Evolutionary conservation across 2,888 invertebrate species (phyloP).

Genomic region (Gortyna flavago): DNA sequence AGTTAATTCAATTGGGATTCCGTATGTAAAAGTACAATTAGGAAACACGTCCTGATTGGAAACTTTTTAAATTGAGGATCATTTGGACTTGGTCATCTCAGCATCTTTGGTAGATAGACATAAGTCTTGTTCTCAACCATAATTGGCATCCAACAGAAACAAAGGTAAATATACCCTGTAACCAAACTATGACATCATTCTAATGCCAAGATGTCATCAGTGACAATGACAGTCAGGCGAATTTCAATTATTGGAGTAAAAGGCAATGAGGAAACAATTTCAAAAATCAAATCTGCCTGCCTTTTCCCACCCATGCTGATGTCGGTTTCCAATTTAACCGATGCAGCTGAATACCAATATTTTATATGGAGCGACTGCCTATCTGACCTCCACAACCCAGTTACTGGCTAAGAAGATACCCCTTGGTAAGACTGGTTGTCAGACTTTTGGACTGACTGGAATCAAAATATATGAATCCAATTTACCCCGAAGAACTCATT

Average conservation of each 20-base stretch:
- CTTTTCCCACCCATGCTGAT: not conserved
- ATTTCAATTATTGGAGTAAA: not conserved
- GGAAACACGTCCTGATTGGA: not conserved
- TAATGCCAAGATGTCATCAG: not conserved
- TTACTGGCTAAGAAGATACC: not conserved
- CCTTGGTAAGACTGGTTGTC: not conserved
- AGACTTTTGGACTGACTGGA: not conserved
- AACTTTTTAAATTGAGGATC: not conserved
- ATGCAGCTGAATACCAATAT: not conserved
- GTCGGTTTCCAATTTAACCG: not conserved
- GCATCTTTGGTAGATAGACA: not conserved
- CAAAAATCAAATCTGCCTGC: not conserved
- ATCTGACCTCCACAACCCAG: not conserved
- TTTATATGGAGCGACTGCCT: not conserved
- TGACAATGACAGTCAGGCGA: not conserved
- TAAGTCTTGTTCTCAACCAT: not conserved
- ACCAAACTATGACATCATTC: not conserved
- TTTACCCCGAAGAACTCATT: not conserved
- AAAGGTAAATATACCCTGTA: constrained; percentile 5
- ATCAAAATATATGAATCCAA: not conserved
- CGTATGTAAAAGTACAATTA: constrained; percentile 13
- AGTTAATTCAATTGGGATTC: constrained; percentile 35
- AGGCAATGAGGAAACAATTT: not conserved
- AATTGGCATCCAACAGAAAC: not conserved
- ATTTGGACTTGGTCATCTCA: not conserved